Evolutionary conservation across 2,888 invertebrate species (phyloP), one percentile per base, ranked within the genome.

Genomic region (Meiosimyza platycephala): DNA sequence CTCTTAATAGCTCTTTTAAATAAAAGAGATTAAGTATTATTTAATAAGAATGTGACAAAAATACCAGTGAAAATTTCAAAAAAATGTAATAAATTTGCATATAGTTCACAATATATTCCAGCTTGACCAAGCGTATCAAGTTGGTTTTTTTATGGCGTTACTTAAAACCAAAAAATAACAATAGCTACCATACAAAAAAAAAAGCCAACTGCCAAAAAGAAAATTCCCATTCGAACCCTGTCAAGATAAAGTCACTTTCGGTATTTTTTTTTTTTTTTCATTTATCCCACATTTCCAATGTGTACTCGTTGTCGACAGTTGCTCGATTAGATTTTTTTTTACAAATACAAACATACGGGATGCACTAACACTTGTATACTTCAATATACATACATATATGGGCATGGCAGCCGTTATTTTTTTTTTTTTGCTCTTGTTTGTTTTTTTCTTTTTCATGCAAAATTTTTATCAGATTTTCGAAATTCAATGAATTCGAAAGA

Each of bases 401-500:
- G 40, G 9, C 6, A 9, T 40, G 40, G 40, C 40, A 40, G 40
- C 40, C 9, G 6, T 0, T 40, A n/a, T 40, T 5, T 9, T 40
- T 40, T 9, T 40, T 40, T 40, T 40, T 2, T 7, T 5, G 5
- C 40, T 40, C 1, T 40, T 40, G 9, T 40, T 40, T 9, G 22
- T 22, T 28, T 13, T 50, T 63, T 51, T 52, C 51, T 22, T 22
- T 64, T 51, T 50, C 50, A 60, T 60, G 59, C 59, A 60, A 28
- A 60, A 60, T 40, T 54, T 67, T 67, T 54, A 55, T 67, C 67
- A 55, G 55, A 67, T 67, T 47, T 54, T 40, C 18, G 47, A 67
- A 67, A 67, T 55, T 57, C 67, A 67, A 16, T 67, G 67, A 67
- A 67, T 67, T 67, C 57, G 67, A 67, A 67, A 67, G 67, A 67